Percentiles rank a stretch among this genome's conserved stretches.
Evolutionary conservation across 2,888 invertebrate species (phyloP).

Genomic region (Pseudanteris insignis): DNA sequence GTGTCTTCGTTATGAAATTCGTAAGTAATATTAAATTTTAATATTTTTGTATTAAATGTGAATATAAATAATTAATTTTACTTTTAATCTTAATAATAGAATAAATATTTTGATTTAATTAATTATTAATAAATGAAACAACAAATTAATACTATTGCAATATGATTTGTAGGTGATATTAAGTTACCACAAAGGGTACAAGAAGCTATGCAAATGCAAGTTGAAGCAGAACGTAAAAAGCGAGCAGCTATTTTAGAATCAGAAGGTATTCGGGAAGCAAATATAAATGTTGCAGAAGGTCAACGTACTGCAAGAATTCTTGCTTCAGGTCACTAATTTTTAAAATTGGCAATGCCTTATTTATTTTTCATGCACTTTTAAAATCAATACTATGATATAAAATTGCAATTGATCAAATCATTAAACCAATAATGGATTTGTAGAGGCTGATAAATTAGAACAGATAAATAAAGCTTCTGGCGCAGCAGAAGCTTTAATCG

Average conservation of each 20-base stretch:
- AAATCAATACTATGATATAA: neutral
- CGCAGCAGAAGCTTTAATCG: constrained; percentile 89
- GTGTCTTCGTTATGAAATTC: constrained; percentile 94
- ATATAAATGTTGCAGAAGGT: constrained; percentile 98
- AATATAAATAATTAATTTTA: too few relatives aligned
- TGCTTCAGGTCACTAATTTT: constrained; percentile 85
- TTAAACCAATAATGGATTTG: too few relatives aligned
- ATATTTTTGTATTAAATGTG: too few relatives aligned
- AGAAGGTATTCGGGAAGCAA: constrained; percentile 89
- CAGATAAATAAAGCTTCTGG: constrained; percentile 93
- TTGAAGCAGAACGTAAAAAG: constrained; percentile 97
- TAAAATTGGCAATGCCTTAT: too few relatives aligned
- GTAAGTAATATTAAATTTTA: too few relatives aligned
- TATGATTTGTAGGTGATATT: constrained; percentile 94
- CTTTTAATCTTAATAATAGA: too few relatives aligned
- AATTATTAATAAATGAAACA: too few relatives aligned
- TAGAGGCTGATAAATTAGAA: constrained; percentile 93
- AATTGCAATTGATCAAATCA: neutral
- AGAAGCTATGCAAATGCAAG: constrained; percentile 99
- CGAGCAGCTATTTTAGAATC: constrained; percentile 97
- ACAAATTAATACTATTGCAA: too few relatives aligned
- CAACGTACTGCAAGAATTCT: constrained; percentile 90
- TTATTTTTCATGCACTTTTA: too few relatives aligned
- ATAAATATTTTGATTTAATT: too few relatives aligned
- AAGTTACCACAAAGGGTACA: constrained; percentile 89